Evolutionary conservation across 2,888 invertebrate genomes (phyloP).

Genomic region (Drosophila dives): DNA sequence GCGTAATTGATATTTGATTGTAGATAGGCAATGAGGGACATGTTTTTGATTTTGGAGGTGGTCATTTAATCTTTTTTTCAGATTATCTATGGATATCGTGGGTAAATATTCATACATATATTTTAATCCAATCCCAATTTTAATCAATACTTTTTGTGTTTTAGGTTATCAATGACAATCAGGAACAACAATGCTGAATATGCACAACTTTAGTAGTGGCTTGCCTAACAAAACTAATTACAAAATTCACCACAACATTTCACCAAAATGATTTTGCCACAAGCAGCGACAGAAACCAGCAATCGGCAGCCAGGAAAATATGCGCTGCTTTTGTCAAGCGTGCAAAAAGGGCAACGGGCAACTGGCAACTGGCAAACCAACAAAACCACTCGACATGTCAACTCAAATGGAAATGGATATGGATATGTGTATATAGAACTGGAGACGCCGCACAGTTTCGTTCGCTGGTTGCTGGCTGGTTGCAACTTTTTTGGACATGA

Average conservation of each 20-base stretch:
- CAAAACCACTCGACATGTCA: constrained; percentile 80
- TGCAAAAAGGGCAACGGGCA: constrained; percentile 60
- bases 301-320: constrained; percentile 19
- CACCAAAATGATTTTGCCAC: constrained; percentile 57
- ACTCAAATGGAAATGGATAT: constrained; percentile 64
- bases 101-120: background rate
- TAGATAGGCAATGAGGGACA: constrained; percentile 2
- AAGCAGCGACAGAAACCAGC: constrained; percentile 35
- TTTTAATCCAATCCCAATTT: background rate
- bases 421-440: constrained; percentile 10
- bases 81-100: background rate
- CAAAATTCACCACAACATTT: constrained; percentile 67
- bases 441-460: constrained; percentile 15
- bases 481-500: constrained; percentile 76
- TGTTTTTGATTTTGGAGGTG: background rate
- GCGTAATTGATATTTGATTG: constrained; percentile 60
- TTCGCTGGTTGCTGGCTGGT: constrained; percentile 5
- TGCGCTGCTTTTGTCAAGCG: constrained; percentile 68
- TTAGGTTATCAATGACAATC: constrained; percentile 11
- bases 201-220: constrained; percentile 2
- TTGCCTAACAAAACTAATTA: constrained; percentile 68
- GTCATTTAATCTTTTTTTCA: background rate
- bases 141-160: background rate
- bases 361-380: constrained; percentile 57
- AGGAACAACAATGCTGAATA: background rate